Conservation (phyloP, 2,113 vertebrate genomes). For the Agapornis roseicollis region DNA sequence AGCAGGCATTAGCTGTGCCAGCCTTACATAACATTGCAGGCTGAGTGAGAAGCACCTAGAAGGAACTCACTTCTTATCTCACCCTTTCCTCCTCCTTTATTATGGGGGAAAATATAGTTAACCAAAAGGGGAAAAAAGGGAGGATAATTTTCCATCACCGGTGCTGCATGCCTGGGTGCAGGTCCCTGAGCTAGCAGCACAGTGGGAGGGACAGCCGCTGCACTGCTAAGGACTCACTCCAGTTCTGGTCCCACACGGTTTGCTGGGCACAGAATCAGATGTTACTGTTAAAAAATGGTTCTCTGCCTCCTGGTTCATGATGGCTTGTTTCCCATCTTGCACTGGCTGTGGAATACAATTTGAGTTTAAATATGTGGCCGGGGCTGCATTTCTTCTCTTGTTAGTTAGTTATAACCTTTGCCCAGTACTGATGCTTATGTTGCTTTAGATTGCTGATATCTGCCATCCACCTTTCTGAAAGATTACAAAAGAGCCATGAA, state of each 20-base stretch:
- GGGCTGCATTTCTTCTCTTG: not conserved
- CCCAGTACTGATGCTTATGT: not conserved
- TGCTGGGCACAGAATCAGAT: constrained; percentile 8
- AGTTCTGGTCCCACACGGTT: not conserved
- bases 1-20: constrained; percentile 53
- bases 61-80: constrained; percentile 24
- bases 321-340: not conserved
- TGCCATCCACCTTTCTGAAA: not conserved
- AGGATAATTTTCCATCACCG: not conserved
- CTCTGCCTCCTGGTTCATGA: not conserved
- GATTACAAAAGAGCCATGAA: not conserved
- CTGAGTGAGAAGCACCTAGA: constrained; percentile 50
- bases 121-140: not conserved
- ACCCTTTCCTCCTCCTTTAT: constrained; percentile 15
- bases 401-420: not conserved
- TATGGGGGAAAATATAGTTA: not conserved
- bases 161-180: not conserved
- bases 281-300: not conserved
- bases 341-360: constrained; percentile 13
- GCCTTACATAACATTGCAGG: constrained; percentile 60
- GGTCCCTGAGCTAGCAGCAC: not conserved
- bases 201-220: rapidly evolving
- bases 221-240: not conserved
- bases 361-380: not conserved
- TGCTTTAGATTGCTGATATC: not conserved